Base-by-base conservation (phyloP, 2,797 vertebrate genomes). In the Heliangelus exortis region DNA sequence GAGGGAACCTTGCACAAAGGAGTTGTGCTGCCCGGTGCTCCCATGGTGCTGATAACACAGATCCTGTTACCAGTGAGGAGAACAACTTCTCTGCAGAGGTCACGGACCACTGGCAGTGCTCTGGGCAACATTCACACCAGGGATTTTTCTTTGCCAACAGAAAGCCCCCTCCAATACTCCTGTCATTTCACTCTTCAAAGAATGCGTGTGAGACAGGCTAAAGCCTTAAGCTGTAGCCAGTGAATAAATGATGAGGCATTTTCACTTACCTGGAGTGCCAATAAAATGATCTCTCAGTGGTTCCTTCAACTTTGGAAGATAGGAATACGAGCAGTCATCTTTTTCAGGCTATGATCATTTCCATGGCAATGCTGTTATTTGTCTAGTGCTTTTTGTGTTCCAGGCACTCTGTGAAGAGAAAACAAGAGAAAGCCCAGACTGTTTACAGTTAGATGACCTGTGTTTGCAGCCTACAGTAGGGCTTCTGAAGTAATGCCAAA, bases 341-440 rank as follows among this genome's bases (percentile, higher is more conserved):
- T 74, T 36, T 36, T 36, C 67, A 29, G 79, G n/a, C 73, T 67
- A 41, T 19, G 55, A 57, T 75, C 71, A 89, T 95, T 94, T 91
- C 95, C 89, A 91, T 93, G 94, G 91, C 85, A 77, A 92, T 96
- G 85, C 63, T 48, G 47, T 14, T 45, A 81, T 74, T 84, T 63
- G 78, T 28, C 90, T 58, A 55, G 48, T 50, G 57, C 78, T 84
- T 16, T 19, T 39, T n/a, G 59, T 4, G 39, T 45, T 74, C 89
- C 84, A 29, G 54, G 43, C 9, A 22, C 53, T 28, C 76, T 4
- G 57, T 54, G 36, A 71, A 79, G 7, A 55, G 34, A 54, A 25
- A 67, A 25, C 1, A 26, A 86, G 53, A 69, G 69, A 77, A 68
- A 89, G 45, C 57, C 17, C 58, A 34, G 80, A 31, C 31, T 22